Conservation (phyloP, 2,113 vertebrate species). For the Suncus etruscus region DNA sequence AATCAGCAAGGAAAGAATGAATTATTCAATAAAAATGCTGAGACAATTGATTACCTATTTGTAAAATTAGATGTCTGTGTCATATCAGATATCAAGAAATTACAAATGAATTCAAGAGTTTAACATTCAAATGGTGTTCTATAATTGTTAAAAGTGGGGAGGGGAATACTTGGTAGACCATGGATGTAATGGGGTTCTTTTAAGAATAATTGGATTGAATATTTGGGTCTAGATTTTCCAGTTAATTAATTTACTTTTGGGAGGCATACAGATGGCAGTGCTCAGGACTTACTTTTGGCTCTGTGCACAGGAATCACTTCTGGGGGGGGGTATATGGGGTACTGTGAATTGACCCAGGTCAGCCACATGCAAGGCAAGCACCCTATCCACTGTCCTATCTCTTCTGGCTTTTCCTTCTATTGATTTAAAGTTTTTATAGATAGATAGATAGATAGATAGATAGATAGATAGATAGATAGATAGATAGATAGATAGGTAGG, state of each 20-base stretch:
- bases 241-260: too few species aligned
- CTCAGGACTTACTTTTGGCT: too few species aligned
- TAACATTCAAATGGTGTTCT: not conserved
- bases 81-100: slow-evolving; percentile 8
- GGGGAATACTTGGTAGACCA: too few species aligned
- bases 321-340: too few species aligned
- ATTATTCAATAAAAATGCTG: slow-evolving; percentile 67
- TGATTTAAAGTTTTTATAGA: not conserved
- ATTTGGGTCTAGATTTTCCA: too few species aligned
- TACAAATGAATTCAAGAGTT: not conserved
- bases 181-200: too few species aligned
- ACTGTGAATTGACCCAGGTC: too few species aligned
- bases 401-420: slow-evolving; percentile 17
- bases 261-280: too few species aligned
- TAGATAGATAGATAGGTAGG: not conserved
- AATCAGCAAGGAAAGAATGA: slow-evolving; percentile 31
- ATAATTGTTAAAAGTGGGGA: not conserved
- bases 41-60: slow-evolving; percentile 51
- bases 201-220: too few species aligned
- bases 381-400: too few species aligned
- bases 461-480: not conserved
- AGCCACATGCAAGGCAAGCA: too few species aligned
- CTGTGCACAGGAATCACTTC: too few species aligned
- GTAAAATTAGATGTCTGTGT: not conserved
- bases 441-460: not conserved